phyloP scores from a whole-genome alignment of 1,140 invertebrate genomes.

The Venturia canescens region DNA sequence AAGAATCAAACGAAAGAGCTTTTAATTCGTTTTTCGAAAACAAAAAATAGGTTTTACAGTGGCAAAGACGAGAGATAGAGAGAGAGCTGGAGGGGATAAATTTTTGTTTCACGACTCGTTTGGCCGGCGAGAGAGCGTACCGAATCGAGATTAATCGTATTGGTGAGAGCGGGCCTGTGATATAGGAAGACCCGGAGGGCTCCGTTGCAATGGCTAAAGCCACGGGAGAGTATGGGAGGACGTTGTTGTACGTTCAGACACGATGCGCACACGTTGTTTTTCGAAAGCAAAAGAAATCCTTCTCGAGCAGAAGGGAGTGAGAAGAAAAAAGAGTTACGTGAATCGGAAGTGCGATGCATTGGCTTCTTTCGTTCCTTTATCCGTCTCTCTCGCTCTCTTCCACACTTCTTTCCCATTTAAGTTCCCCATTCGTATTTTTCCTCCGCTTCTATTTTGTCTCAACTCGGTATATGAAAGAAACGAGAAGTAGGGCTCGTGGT shows the following conservation, averaged over 20 bases:
- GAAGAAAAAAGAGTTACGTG: slow-evolving; percentile 67
- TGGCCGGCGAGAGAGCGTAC: slow-evolving; percentile 22
- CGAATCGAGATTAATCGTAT: slow-evolving; percentile 42
- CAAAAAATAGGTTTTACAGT: neutral
- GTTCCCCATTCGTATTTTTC: neutral
- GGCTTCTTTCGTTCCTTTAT: slow-evolving; percentile 38
- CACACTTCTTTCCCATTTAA: slow-evolving; percentile 11
- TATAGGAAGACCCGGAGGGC: slow-evolving; percentile 19
- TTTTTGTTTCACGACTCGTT: slow-evolving; percentile 33
- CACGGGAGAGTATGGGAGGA: neutral
- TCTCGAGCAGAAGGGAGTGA: slow-evolving; percentile 3
- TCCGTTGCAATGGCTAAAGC: slow-evolving; percentile 17
- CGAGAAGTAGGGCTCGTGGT: slow-evolving; percentile 48
- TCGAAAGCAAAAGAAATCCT: neutral
- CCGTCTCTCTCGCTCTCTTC: neutral
- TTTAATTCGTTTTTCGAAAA: slow-evolving; percentile 16
- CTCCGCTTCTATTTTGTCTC: neutral
- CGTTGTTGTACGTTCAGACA: slow-evolving; percentile 23
- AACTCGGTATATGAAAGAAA: neutral
- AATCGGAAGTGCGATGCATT: slow-evolving; percentile 69
- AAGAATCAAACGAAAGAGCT: neutral
- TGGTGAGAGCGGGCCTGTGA: neutral
- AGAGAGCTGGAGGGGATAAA: slow-evolving; percentile 10
- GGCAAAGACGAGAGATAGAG: neutral
- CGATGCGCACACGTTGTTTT: slow-evolving; percentile 30